phyloP scores from a whole-genome alignment of 2,113 vertebrate genomes.

The Physeter macrocephalus region DNA sequence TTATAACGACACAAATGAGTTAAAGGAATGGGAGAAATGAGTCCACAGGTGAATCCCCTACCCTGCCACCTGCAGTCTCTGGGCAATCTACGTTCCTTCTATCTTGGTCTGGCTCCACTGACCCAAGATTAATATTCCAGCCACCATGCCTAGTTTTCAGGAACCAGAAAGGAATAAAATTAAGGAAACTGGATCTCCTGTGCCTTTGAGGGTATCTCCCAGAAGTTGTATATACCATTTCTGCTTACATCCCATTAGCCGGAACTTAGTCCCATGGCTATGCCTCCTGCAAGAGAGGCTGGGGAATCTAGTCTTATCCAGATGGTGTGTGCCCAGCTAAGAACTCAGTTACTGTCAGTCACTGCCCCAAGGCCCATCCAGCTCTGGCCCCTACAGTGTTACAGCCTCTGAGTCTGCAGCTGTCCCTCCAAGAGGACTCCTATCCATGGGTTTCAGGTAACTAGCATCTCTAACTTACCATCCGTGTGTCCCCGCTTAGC shows the following conservation, averaged over 20 bases:
- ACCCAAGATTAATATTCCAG: background rate
- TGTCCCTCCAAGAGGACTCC: background rate
- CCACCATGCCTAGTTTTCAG: background rate
- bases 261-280: background rate
- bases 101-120: background rate
- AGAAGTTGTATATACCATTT: background rate
- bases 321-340: background rate
- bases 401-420: background rate
- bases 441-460: background rate
- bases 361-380: background rate
- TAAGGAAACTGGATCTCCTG: background rate
- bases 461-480: background rate
- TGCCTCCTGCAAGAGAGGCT: background rate
- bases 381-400: background rate
- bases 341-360: background rate
- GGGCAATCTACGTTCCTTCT: background rate
- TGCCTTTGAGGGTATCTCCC: background rate
- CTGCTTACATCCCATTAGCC: background rate
- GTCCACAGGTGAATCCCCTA: background rate
- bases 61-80: background rate
- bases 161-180: background rate
- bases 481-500: background rate
- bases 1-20: background rate
- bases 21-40: background rate
- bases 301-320: background rate